Conservation (phyloP, 2,888 invertebrate genomes). For the Cheilosia grossa region DNA sequence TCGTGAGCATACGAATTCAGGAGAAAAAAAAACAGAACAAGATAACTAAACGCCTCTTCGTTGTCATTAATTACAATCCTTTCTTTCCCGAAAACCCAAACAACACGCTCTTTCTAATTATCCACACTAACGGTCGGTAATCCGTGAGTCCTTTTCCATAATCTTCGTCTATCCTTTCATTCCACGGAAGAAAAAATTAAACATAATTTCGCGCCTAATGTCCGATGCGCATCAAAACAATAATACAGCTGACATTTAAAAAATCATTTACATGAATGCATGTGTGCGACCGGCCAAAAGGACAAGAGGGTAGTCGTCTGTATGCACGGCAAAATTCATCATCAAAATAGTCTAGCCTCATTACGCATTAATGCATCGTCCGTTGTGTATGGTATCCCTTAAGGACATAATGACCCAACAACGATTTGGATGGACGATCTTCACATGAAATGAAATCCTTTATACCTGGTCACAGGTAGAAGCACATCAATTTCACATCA, state of each 20-base stretch:
- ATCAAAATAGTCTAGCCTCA: conserved; percentile 71
- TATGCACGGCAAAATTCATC: conserved; percentile 19
- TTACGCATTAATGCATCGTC: conserved; percentile 73
- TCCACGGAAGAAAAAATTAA: background rate
- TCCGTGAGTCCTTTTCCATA: conserved; percentile 21
- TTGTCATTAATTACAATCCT: conserved; percentile 50
- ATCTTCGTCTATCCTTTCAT: conserved; percentile 33
- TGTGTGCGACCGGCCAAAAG: conserved; percentile 25
- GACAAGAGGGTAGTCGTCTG: conserved; percentile 18
- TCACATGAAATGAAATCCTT: conserved; percentile 39
- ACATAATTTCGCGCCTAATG: conserved; percentile 67
- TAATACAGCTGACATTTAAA: conserved; percentile 72
- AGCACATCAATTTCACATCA: conserved; percentile 74
- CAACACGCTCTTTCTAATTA: conserved; percentile 44
- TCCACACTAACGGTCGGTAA: conserved; percentile 60
- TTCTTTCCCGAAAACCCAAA: conserved; percentile 10
- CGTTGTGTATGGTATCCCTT: conserved; percentile 57
- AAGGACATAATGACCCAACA: conserved; percentile 72
- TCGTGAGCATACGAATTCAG: background rate
- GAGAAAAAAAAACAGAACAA: background rate
- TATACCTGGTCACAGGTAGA: conserved; percentile 69
- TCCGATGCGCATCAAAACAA: conserved; percentile 54
- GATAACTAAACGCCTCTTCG: conserved; percentile 40
- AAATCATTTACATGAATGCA: conserved; percentile 64
- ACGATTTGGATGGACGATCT: conserved; percentile 51